These are phyloP conservation scores for Caenorhabditis elegans DNA, from an alignment of 1,140 invertebrate genomes.

Conservation along the genomic window WBcel235 BX284604.4:9156501-9157000, in stretches of 20 bases:
- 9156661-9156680: slow-evolving; percentile 29
- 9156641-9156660: slow-evolving; percentile 29
- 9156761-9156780: slow-evolving; percentile 49
- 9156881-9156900: background rate
- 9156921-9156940: background rate
- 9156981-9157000: background rate
- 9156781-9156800: slow-evolving; percentile 40
- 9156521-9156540: slow-evolving; percentile 24
- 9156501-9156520: background rate
- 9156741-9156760: slow-evolving; percentile 28
- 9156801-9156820: slow-evolving; percentile 40
- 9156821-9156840: slow-evolving; percentile 1
- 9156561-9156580: background rate
- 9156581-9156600: background rate
- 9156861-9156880: slow-evolving; percentile 1
- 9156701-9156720: background rate
- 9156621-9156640: background rate
- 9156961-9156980: slow-evolving; percentile 3
- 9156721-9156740: slow-evolving; percentile 27
- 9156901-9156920: background rate
- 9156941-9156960: slow-evolving; percentile 13
- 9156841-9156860: slow-evolving; percentile 4
- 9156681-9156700: slow-evolving; percentile 26
- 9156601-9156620: background rate
- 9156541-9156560: slow-evolving; percentile 25